phyloP scores from a whole-genome alignment of 2,888 invertebrate genomes.

The Eupithecia vulgata region DNA sequence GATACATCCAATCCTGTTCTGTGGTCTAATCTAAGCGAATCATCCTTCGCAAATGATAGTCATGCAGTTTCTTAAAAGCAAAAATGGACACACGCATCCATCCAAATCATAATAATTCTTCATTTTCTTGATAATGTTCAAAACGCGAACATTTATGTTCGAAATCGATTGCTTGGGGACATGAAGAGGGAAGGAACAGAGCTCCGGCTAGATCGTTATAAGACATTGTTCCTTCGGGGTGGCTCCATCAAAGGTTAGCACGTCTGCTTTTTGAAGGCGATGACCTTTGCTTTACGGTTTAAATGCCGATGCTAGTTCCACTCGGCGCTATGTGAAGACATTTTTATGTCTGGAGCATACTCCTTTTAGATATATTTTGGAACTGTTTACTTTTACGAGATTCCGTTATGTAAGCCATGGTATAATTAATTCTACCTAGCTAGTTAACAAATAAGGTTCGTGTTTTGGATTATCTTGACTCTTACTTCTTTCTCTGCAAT shows the following conservation, averaged over 20 bases:
- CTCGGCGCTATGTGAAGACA: conserved; percentile 39
- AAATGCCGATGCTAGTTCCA: conserved; percentile 56
- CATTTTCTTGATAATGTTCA: not conserved
- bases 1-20: not conserved
- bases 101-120: not conserved
- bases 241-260: conserved; percentile 44
- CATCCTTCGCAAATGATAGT: no score
- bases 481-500: not conserved
- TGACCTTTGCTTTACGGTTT: conserved; percentile 59
- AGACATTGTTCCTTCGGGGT: conserved; percentile 22
- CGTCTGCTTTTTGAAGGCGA: conserved; percentile 43
- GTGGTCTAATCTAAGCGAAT: no score
- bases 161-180: not conserved
- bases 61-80: no score
- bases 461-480: not conserved
- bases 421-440: no score
- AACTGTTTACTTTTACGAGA: not conserved
- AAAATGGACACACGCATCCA: not conserved
- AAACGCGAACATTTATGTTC: not conserved
- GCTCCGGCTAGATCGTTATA: conserved; percentile 3
- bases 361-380: conserved; percentile 40
- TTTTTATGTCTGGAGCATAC: conserved; percentile 12
- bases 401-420: no score
- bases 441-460: no score
- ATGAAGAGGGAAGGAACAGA: not conserved